Percentiles rank a stretch among this genome's conserved stretches.
Evolutionary conservation across 92 coral and sea anemone genomes (phyloP).

Genomic region (Meandrina meandrites): DNA sequence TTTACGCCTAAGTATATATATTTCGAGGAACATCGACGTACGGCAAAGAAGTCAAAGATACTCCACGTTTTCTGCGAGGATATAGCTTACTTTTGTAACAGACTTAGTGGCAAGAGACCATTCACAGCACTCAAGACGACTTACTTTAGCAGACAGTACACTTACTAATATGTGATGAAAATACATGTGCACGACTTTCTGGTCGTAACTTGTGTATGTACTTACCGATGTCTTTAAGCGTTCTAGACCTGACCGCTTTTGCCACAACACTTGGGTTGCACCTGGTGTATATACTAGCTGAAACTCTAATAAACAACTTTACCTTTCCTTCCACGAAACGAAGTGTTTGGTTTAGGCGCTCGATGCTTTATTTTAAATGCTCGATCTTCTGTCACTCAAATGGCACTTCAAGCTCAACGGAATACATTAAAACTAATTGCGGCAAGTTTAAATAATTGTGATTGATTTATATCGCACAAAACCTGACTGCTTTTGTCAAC

Average conservation of each 20-base stretch:
- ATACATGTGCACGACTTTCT: background rate
- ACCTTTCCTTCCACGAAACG: background rate
- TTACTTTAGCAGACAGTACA: no score
- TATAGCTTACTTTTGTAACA: no score
- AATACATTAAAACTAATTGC: background rate
- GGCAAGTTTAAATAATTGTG: background rate
- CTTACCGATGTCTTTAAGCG: background rate
- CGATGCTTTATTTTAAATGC: background rate
- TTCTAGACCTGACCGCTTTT: background rate
- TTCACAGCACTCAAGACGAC: no score
- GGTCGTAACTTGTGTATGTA: background rate
- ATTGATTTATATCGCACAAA: background rate
- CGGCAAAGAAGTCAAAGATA: no score
- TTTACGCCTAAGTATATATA: no score
- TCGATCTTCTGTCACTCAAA: background rate
- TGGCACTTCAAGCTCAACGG: background rate
- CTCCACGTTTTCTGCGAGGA: no score
- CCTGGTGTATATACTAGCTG: background rate
- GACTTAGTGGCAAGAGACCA: no score
- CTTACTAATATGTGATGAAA: no score
- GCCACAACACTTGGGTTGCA: background rate
- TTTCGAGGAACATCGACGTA: no score
- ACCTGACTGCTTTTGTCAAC: conserved; percentile 3
- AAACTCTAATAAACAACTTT: background rate
- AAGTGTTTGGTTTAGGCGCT: background rate